Percentiles rank a stretch among this genome's conserved stretches.
Evolutionary conservation across 2,113 vertebrate genomes (phyloP).

Genomic region (Gallinago paraguaiae): DNA sequence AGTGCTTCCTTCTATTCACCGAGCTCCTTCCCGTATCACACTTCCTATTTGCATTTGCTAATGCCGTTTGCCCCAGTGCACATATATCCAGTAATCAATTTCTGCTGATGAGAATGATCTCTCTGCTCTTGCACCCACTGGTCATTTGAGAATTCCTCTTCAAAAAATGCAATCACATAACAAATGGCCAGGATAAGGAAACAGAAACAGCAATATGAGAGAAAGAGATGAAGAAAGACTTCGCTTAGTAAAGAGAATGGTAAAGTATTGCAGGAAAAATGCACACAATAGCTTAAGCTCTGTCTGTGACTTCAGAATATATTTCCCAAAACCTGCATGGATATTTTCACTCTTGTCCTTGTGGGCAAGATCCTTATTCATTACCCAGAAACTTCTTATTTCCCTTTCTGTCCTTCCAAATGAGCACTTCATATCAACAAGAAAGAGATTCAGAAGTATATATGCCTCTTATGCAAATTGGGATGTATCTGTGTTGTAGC

Average conservation of each 20-base stretch:
- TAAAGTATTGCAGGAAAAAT: neutral
- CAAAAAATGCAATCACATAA: neutral
- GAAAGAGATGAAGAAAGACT: neutral
- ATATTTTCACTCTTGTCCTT: neutral
- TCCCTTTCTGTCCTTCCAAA: neutral
- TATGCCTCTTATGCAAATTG: neutral
- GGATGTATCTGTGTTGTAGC: neutral
- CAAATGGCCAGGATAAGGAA: neutral
- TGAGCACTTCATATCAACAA: neutral
- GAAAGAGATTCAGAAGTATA: neutral
- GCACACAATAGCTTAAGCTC: neutral
- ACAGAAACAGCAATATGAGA: neutral
- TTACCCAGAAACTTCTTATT: neutral
- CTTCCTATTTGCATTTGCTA: neutral
- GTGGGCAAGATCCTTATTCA: neutral
- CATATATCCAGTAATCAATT: neutral
- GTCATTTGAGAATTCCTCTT: neutral
- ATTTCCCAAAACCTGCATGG: neutral
- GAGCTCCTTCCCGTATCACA: neutral
- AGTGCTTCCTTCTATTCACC: constrained; percentile 23
- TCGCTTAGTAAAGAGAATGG: neutral
- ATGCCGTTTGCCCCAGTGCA: neutral
- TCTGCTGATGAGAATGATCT: neutral
- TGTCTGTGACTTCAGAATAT: neutral
- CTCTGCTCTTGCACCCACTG: neutral